These are phyloP conservation scores for Deilephila elpenor DNA, from an alignment of 2,888 invertebrate species.

Conservation along the genomic window DNA sequence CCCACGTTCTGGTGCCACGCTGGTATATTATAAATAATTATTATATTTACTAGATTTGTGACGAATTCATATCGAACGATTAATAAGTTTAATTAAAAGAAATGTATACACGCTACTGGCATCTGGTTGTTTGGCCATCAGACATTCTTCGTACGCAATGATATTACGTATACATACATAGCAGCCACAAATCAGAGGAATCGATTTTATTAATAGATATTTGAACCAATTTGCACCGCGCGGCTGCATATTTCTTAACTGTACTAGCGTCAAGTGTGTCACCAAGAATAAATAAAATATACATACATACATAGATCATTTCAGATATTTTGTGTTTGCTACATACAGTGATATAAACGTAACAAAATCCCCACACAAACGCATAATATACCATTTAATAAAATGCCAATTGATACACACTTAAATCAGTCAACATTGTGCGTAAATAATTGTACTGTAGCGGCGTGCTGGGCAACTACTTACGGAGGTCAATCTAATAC, in stretches of 20 bases:
- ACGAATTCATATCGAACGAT: too few species aligned
- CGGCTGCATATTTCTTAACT: background rate
- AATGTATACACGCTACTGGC: too few species aligned
- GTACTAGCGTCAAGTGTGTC: background rate
- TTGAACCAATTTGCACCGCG: background rate
- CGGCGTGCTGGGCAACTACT: conserved; percentile 8
- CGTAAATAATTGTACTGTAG: conserved; percentile 7
- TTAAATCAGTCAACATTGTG: conserved; percentile 7
- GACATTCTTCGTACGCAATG: background rate
- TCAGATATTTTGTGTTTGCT: background rate
- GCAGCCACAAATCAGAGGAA: background rate
- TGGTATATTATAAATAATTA: too few species aligned
- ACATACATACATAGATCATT: too few species aligned
- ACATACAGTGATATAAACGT: background rate
- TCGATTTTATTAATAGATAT: background rate
- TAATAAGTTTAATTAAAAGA: too few species aligned
- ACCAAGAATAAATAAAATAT: too few species aligned
- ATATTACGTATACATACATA: background rate
- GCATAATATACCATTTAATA: background rate
- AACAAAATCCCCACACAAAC: background rate
- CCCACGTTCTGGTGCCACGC: too few species aligned
- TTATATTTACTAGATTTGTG: too few species aligned
- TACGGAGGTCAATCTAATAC: background rate
- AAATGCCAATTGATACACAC: conserved; percentile 14
- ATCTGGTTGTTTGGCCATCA: background rate